Percentiles rank a stretch among this genome's conserved stretches.
These are phyloP conservation scores for Columbina picui DNA, from an alignment of 2,113 vertebrate species.

Conservation along the genomic window DNA sequence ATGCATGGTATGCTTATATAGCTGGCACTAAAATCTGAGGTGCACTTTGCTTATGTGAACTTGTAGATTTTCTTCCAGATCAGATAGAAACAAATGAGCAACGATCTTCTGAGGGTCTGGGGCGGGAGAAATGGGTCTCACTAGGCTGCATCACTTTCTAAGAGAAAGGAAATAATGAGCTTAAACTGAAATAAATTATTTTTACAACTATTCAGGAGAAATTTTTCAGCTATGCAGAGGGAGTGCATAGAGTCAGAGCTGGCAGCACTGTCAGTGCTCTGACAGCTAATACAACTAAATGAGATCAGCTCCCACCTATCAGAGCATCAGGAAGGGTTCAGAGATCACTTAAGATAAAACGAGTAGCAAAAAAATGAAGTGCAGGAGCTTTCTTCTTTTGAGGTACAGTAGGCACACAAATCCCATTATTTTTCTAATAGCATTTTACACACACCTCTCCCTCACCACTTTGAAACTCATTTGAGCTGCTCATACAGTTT, in stretches of 20 bases:
- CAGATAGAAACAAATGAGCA: slow-evolving; percentile 31
- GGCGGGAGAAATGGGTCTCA: background rate
- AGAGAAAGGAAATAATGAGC: slow-evolving; percentile 56
- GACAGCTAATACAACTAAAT: slow-evolving; percentile 28
- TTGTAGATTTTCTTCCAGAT: slow-evolving; percentile 57
- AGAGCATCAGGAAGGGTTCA: slow-evolving; percentile 7
- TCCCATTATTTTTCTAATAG: slow-evolving; percentile 56
- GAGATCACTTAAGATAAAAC: slow-evolving; percentile 57
- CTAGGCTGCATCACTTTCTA: slow-evolving; percentile 34
- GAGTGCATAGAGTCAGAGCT: background rate
- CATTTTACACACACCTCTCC: background rate
- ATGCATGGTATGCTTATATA: background rate
- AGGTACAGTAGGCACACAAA: slow-evolving; percentile 18
- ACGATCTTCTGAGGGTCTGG: slow-evolving; percentile 3
- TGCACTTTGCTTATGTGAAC: background rate
- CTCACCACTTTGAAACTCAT: slow-evolving; percentile 51
- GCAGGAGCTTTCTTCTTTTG: slow-evolving; percentile 9
- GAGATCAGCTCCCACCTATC: slow-evolving; percentile 24
- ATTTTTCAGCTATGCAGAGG: slow-evolving; percentile 35
- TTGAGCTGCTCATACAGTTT: background rate
- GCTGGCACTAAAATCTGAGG: background rate
- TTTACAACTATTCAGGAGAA: slow-evolving; percentile 48
- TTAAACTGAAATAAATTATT: slow-evolving; percentile 57
- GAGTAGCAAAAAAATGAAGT: slow-evolving; percentile 26
- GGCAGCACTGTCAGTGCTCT: slow-evolving; percentile 33